Base-by-base conservation (phyloP, 2,797 vertebrate genomes). In the Arrhamphus sclerolepis region DNA sequence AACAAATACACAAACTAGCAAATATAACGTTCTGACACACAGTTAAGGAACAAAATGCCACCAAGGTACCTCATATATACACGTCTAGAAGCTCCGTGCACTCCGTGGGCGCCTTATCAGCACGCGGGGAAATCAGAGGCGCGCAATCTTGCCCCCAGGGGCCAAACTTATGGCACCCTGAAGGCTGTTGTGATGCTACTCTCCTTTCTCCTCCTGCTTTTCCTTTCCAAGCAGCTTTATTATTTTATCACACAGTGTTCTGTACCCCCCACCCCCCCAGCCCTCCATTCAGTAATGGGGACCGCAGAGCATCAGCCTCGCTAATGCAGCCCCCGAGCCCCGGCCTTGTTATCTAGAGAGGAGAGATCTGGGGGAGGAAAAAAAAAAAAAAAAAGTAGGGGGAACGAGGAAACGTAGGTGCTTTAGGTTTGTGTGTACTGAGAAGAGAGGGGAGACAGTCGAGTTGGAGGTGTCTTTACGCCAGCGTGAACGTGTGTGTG, bases 311-410 rank as follows among this genome's bases (percentile, higher is more conserved):
- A 2, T 60, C 62, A 66, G 49, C 65, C 57, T 67, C 7, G 9
- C 70, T 87, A 82, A 86, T 88, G 71, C 64, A 81, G 54, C 76
- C 77, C 72, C 19, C 14, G 21, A 75, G 75, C 75, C 79, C 60
- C 1, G 18, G 46, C 80, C 73, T 75, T 69, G 70, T 87, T 82
- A 75, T 64, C 61, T 5, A 19, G 18, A 79, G 74, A 78, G 61
- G 70, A 46, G 52, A 54, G 49, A 57, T 26, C 31, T 28, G 47
- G 43, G 16, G 20, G 52, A 7, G 13, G n/a, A 51, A 24, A 62
- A 54, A 6, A 16, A 26, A 26, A 26, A 26, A 26, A n/a, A 18
- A 18, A n/a, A 42, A 16, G 40, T 42, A 2, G 18, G 42, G 29
- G 42, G 17, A 39, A 47, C n/a, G 46, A 60, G 22, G 56, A 58